phyloP scores from a whole-genome alignment of 2,888 invertebrate genomes.

The Phalera bucephala region DNA sequence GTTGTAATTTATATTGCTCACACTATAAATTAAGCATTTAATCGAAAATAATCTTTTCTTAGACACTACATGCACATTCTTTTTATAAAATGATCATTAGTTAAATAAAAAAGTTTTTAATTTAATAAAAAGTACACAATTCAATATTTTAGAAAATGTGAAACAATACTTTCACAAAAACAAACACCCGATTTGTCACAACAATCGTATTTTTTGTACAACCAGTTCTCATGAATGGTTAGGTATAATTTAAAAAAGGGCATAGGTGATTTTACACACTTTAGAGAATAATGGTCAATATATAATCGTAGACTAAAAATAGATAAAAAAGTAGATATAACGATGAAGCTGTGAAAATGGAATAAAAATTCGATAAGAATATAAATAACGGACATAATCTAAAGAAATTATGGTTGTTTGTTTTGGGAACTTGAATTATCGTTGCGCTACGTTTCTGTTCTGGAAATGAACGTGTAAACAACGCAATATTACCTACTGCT shows the following conservation, averaged over 20 bases:
- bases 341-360: slow-evolving; percentile 25
- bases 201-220: slow-evolving; percentile 14
- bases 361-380: slow-evolving; percentile 10
- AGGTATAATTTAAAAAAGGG: slow-evolving; percentile 11
- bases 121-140: neutral
- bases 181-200: slow-evolving; percentile 3
- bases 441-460: slow-evolving; percentile 6
- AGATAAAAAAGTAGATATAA: slow-evolving; percentile 25
- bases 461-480: slow-evolving; percentile 7
- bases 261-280: slow-evolving; percentile 20
- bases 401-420: slow-evolving; percentile 6
- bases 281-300: slow-evolving; percentile 18
- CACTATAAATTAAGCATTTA: slow-evolving; percentile 23
- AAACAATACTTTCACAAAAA: neutral
- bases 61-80: slow-evolving; percentile 4
- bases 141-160: neutral
- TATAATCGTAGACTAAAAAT: slow-evolving; percentile 29
- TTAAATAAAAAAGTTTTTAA: too few species aligned
- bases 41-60: slow-evolving; percentile 18
- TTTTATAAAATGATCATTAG: too few species aligned
- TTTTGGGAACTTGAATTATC: slow-evolving; percentile 8
- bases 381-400: slow-evolving; percentile 5
- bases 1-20: slow-evolving; percentile 30
- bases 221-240: slow-evolving; percentile 11
- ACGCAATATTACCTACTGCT: slow-evolving; percentile 1